Base-by-base conservation (phyloP, 2,888 invertebrate species). In the Pantelozetes paolii region DNA sequence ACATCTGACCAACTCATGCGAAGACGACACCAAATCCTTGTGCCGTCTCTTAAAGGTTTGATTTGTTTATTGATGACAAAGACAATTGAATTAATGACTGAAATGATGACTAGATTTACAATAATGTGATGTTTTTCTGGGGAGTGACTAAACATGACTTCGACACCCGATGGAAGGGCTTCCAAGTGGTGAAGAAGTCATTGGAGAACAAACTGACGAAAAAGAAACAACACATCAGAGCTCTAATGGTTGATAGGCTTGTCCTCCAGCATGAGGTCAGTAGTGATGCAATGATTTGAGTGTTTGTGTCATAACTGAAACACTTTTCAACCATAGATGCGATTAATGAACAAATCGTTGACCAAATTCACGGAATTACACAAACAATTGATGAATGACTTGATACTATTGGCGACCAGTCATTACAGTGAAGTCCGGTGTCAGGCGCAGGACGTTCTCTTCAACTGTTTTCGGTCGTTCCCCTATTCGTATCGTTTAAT, bases 401-500 rank as follows among this genome's bases (percentile, higher is more conserved):
- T 91, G 36, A 84, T 89, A n/a, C 71, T 83, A 85, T 72, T 91
- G 62, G 84, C 88, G 2, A 87, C 86, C 36, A 88, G 88, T 79
- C 85, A 87, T 78, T 91, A 90, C 80, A 87, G 88, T 79, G 86
- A 87, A 80, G 88, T 90, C 2, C 86, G 92, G 71, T 84, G 85
- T 9, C 82, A 84, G 70, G 88, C 91, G 0, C 92, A 92, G 83
- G 80, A 82, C 0, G 86, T 87, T 75, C 83, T 93, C 1, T 86
- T 86, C 77, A 83, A 84, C 80, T 86, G 88, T 78, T 83, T 91
- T 40, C 84, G 85, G 62, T 85, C 86, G 80, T 89, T 88, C 80
- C 87, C 89, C 0, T 89, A 88, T 81, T 89, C 90, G 0, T 90
- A 89, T 82, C 85, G 86, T 3, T 82, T 87, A 3, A 80, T 93